Evolutionary conservation across 1,140 invertebrate genomes (phyloP), one percentile per base, ranked within the genome.

Genomic region (Drosophila paulistorum): DNA sequence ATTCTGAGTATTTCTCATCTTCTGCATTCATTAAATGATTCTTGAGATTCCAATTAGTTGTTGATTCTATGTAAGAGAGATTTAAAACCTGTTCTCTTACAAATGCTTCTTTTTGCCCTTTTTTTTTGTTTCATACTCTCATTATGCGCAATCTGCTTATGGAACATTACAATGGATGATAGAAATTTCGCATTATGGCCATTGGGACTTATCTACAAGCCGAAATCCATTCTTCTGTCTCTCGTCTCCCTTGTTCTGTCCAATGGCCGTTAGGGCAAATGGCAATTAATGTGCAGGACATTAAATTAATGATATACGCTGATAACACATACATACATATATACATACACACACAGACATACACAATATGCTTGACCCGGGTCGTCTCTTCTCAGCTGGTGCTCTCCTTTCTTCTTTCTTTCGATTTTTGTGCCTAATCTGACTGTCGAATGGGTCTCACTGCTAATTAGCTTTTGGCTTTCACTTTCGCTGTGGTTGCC

Each of bases 241-340:
- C 3, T 11, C 55, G 57, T 42, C 39, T 37, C 45, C 2, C 20
- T 23, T 39, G 10, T 13, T 39, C 37, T 39, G 37, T 39, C 11
- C 37, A 11, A 13, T 39, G 37, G 37, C 37, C 37, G 58, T 7
- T 41, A 41, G 20, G 42, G 66, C 63, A 66, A 76, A 76, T 76
- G 73, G 76, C 74, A 76, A 76, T 76, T 76, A 76, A 76, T 76
- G 73, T 76, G 74, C 74, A 74, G 73, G 65, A 65, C 84, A 87
- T 89, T 81, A 87, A 89, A 87, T 87, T 89, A 87, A 87, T 87
- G 84, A 89, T 89, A 78, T 89, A 75, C 68, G 41, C 80, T 74
- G 79, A 87, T 86, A 83, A 77, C 74, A 68, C 45, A 62, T 11
- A 61, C 62, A 68, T 68, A 63, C 20, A 63, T 23, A 66, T 7